phyloP scores from a whole-genome alignment of 2,113 vertebrate genomes.

The Oreochromis niloticus region DNA sequence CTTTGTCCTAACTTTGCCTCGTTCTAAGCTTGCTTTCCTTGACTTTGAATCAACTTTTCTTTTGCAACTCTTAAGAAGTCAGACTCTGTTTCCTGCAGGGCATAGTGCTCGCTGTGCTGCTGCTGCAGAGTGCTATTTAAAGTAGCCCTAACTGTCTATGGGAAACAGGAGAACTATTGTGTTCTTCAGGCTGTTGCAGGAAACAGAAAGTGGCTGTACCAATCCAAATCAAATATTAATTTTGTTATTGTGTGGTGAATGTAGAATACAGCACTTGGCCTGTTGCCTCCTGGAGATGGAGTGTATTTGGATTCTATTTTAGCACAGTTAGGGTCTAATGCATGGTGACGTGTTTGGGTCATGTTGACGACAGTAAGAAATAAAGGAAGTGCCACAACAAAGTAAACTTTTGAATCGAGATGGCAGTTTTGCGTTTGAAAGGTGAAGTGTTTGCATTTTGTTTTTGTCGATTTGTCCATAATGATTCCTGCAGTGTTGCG shows the following conservation, averaged over 20 bases:
- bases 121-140: slow-evolving; percentile 13
- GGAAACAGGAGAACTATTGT: slow-evolving; percentile 33
- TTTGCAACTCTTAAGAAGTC: not conserved
- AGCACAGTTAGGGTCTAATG: slow-evolving; percentile 18
- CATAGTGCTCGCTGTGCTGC: not conserved
- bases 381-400: not conserved
- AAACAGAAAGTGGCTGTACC: slow-evolving; percentile 38
- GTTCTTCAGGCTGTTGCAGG: slow-evolving; percentile 29
- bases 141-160: not conserved
- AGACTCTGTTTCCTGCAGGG: not conserved
- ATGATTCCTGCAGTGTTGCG: not conserved
- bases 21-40: not conserved
- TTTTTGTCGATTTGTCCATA: not conserved
- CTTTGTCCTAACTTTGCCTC: not conserved
- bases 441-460: not conserved
- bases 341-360: slow-evolving; percentile 46
- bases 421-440: not conserved
- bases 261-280: slow-evolving; percentile 24
- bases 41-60: slow-evolving; percentile 4
- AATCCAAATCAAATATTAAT: slow-evolving; percentile 65
- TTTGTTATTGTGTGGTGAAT: slow-evolving; percentile 49
- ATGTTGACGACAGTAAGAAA: slow-evolving; percentile 3
- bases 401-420: not conserved
- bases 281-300: slow-evolving; percentile 18
- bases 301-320: slow-evolving; percentile 25